These are phyloP conservation scores for Jaculus jaculus DNA, from an alignment of 2,113 vertebrate genomes.

Conservation along the genomic window DNA sequence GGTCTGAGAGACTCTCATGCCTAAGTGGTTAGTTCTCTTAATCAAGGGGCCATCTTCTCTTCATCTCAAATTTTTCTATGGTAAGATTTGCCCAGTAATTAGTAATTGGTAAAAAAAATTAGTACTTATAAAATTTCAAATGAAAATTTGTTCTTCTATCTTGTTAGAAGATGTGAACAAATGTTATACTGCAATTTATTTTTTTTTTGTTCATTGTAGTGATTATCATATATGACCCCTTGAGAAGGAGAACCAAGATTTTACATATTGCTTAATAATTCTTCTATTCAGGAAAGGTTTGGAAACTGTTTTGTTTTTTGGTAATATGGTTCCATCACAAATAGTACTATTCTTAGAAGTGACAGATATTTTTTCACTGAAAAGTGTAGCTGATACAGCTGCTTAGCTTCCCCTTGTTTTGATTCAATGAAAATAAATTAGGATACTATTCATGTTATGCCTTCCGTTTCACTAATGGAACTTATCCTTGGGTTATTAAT, in stretches of 20 bases:
- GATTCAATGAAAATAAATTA: neutral
- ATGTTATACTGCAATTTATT: neutral
- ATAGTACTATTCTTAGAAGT: neutral
- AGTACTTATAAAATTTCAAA: neutral
- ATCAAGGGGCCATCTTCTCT: too few species aligned
- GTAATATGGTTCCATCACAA: neutral
- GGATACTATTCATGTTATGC: neutral
- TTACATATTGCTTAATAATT: neutral
- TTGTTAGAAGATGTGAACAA: neutral
- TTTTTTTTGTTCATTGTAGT: neutral
- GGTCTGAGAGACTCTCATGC: too few species aligned
- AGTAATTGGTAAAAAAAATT: neutral
- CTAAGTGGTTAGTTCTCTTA: too few species aligned
- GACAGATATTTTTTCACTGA: conserved; percentile 21
- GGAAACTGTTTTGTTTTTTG: conserved; percentile 18
- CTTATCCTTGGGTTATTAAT: neutral
- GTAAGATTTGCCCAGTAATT: neutral
- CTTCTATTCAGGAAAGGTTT: neutral
- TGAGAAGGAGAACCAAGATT: neutral
- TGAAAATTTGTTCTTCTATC: neutral
- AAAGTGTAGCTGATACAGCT: neutral
- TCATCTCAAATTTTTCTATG: too few species aligned
- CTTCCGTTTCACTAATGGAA: neutral
- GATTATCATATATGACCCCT: neutral
- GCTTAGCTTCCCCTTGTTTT: neutral